Evolutionary conservation across 1,140 invertebrate genomes (phyloP).

Genomic region (Atta cephalotes): DNA sequence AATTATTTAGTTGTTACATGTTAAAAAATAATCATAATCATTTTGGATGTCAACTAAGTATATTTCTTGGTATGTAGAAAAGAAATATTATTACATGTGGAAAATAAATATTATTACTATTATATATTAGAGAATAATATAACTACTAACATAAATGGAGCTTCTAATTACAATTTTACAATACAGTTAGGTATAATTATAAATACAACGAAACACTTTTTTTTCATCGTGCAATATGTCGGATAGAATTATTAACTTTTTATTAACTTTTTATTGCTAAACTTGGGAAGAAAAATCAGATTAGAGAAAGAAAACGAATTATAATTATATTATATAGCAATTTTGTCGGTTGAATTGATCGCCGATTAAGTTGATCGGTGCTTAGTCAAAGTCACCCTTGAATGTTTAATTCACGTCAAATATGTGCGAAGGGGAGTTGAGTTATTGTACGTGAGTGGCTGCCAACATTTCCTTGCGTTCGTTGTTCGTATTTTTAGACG

Average conservation of each 20-base stretch:
- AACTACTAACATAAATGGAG: too few relatives aligned
- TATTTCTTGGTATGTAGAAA: too few relatives aligned
- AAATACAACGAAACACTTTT: too few relatives aligned
- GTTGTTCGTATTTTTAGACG: conserved; percentile 57
- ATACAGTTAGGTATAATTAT: too few relatives aligned
- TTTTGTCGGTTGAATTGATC: neutral
- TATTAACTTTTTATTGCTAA: neutral
- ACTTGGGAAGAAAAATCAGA: neutral
- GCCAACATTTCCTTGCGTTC: conserved; percentile 32
- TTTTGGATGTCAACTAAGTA: too few relatives aligned
- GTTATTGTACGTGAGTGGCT: neutral
- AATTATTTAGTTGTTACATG: too few relatives aligned
- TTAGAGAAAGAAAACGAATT: neutral
- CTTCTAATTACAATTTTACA: too few relatives aligned
- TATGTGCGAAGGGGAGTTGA: conserved; percentile 1
- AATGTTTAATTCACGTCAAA: conserved; percentile 15
- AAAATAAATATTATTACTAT: too few relatives aligned
- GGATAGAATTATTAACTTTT: neutral
- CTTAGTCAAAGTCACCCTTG: neutral
- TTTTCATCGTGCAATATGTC: too few relatives aligned
- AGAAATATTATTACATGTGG: too few relatives aligned
- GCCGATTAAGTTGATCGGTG: neutral
- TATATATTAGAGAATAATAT: too few relatives aligned
- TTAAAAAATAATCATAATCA: too few relatives aligned
- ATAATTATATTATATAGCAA: neutral